Base-by-base conservation (phyloP, 2,797 vertebrate species). In the Nyctibius grandis region DNA sequence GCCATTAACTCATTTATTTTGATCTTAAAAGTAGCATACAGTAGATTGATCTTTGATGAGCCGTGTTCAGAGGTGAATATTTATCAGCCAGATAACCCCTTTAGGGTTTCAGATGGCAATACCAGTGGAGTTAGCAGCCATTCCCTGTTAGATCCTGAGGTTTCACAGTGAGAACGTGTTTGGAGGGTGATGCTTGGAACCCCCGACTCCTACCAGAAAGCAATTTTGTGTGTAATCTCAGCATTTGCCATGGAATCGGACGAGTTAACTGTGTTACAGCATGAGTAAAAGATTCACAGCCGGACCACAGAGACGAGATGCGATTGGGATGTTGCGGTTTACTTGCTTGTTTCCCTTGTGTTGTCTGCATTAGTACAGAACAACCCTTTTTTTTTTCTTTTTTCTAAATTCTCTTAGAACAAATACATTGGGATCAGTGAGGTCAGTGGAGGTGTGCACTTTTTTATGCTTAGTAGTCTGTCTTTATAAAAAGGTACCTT, bases 1-100 rank as follows among this genome's bases (percentile, higher is more conserved):
- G 91, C 95, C 96, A 96, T 95, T 94, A 92, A 89, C 94, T 95
- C 96, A 96, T 96, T 85, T 53, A 85, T 91, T 94, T 96, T 94
- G 86, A 92, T 76, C 94, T 96, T 95, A 96, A 96, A 97, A 95
- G 96, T 96, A 94, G 93, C 95, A 15, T 18, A n/a, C 31, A 40
- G 40, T 53, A 42, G 64, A 15, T 63, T 26, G 53, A n/a, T 31
- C 20, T 83, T 76, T 40, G 54, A 36, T 73, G 16, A 38, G 70
- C 44, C 12, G 0, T 34, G 61, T 33, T 85, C 28, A 20, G 86
- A 84, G 57, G 31, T 28, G 47, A 34, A 11, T 40, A 34, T 59
- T 21, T 26, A 15, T 64, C 38, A 26, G 48, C 19, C 77, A 54
- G 67, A 25, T 15, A 60, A 20, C 9, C 29, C n/a, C 17, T 10